Conservation (phyloP, 2,113 vertebrate species). For the Paramisgurnus dabryanus region DNA sequence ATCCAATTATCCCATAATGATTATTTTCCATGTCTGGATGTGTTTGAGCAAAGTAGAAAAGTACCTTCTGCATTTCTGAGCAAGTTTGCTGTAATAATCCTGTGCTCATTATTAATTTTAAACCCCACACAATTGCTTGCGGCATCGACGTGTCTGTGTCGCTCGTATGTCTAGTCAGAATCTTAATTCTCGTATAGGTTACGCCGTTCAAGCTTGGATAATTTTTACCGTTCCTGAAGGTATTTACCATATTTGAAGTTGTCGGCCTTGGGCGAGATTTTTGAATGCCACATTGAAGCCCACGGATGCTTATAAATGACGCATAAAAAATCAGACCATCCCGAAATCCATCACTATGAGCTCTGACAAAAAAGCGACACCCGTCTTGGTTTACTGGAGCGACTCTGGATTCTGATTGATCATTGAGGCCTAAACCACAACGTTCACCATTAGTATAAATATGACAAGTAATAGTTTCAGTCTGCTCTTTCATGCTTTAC, state of each 20-base stretch:
- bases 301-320: not conserved
- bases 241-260: constrained; percentile 13
- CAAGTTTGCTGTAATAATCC: not conserved
- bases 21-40: not conserved
- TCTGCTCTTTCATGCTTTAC: constrained; percentile 32
- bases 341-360: not conserved
- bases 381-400: constrained; percentile 20
- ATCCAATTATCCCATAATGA: not conserved
- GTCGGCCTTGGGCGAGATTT: constrained; percentile 9
- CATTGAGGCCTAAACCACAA: constrained; percentile 25
- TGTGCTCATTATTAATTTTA: constrained; percentile 1
- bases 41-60: not conserved
- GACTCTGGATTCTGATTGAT: constrained; percentile 35
- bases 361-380: constrained; percentile 1
- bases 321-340: not conserved
- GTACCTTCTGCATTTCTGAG: not conserved
- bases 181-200: constrained; percentile 8
- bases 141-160: not conserved
- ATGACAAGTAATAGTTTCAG: constrained; percentile 3
- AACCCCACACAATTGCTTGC: not conserved
- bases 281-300: constrained; percentile 8
- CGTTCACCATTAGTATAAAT: constrained; percentile 22
- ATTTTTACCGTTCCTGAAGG: not conserved
- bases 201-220: not conserved
- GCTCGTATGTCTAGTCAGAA: not conserved